Percentiles rank a stretch among this genome's conserved stretches.
Conservation (phyloP, 2,113 vertebrate species). For the Mus pahari region DNA sequence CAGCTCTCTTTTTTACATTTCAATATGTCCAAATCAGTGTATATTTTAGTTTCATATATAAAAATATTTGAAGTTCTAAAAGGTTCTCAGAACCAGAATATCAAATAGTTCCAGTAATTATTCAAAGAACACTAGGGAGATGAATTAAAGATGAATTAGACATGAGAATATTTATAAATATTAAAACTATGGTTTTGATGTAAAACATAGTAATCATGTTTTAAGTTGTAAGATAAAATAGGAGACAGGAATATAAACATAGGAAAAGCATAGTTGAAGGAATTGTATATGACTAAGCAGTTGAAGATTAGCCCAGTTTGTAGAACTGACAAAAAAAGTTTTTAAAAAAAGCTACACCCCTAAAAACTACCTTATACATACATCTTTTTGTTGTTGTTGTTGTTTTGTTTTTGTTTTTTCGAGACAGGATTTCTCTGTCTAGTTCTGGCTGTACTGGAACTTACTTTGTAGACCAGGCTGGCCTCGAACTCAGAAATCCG, state of each 20-base stretch:
- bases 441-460: too few relatives aligned
- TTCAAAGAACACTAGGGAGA: background rate
- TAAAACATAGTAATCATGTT: background rate
- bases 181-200: background rate
- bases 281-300: background rate
- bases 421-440: too few relatives aligned
- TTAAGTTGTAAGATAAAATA: background rate
- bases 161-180: background rate
- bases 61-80: background rate
- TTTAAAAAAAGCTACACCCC: background rate
- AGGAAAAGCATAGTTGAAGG: background rate
- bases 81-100: background rate
- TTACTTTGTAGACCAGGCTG: too few relatives aligned
- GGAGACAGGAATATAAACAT: background rate
- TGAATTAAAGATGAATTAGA: background rate
- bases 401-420: too few relatives aligned
- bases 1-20: constrained; percentile 16
- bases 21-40: background rate
- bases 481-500: too few relatives aligned
- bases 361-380: background rate
- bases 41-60: background rate
- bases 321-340: background rate
- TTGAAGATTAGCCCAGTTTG: too few relatives aligned
- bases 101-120: background rate
- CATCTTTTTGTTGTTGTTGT: too few relatives aligned